These are phyloP conservation scores for Stegostoma tigrinum DNA, from an alignment of 2,113 vertebrate genomes.

Conservation along the genomic window DNA sequence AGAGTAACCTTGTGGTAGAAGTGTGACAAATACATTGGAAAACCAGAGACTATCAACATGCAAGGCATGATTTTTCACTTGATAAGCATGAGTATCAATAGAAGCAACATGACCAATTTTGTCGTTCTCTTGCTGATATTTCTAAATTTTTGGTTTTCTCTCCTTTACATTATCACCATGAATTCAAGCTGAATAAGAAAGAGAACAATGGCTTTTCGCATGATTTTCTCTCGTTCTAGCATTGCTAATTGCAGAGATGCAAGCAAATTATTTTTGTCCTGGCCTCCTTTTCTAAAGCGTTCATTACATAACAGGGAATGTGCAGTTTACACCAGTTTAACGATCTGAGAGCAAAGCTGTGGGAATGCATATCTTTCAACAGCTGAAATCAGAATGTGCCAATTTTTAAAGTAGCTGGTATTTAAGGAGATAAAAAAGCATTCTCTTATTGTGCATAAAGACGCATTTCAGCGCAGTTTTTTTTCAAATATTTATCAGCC, in stretches of 20 bases:
- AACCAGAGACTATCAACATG: neutral
- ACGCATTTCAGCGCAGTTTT: neutral
- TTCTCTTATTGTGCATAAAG: neutral
- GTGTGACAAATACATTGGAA: neutral
- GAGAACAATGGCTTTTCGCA: neutral
- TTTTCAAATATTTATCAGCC: neutral
- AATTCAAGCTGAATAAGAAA: neutral
- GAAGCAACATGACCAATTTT: neutral
- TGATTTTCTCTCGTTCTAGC: neutral
- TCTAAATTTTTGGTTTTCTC: neutral
- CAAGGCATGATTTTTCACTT: neutral
- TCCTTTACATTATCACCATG: neutral
- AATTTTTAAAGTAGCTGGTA: neutral
- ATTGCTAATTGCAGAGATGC: slow-evolving; percentile 16
- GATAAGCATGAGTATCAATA: neutral
- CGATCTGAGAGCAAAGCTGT: neutral
- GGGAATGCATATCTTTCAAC: neutral
- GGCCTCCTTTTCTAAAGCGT: neutral
- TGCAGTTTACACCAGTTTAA: neutral
- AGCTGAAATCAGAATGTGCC: neutral
- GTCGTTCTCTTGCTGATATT: neutral
- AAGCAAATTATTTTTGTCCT: neutral
- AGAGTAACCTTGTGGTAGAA: neutral
- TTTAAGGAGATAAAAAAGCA: neutral
- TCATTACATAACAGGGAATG: neutral